phyloP scores from a whole-genome alignment of 2,797 vertebrate genomes.

The Crocidura indochinensis region DNA sequence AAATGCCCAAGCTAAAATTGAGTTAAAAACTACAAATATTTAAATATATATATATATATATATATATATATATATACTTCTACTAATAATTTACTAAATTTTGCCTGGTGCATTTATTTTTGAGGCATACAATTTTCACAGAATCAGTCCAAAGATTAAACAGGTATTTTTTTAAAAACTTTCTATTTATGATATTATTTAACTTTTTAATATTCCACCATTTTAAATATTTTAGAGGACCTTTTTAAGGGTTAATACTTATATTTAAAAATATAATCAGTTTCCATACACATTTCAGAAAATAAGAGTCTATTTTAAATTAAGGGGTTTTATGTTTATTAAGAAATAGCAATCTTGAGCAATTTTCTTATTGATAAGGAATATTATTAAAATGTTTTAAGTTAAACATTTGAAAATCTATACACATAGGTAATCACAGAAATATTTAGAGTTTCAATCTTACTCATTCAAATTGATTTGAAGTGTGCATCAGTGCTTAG shows the following conservation, averaged over 20 bases:
- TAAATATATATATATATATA: too few relatives aligned
- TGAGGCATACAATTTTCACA: slow-evolving; percentile 2
- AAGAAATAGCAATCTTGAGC: slow-evolving; percentile 8
- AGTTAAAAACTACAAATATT: not conserved
- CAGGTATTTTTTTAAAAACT: slow-evolving; percentile 54
- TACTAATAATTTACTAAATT: not conserved
- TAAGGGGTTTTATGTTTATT: not conserved
- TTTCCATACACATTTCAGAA: slow-evolving; percentile 41
- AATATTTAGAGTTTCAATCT: slow-evolving; percentile 73
- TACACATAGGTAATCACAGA: slow-evolving; percentile 54
- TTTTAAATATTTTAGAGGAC: slow-evolving; percentile 58
- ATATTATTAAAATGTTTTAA: slow-evolving; percentile 46
- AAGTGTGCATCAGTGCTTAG: slow-evolving; percentile 49
- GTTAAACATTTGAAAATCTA: slow-evolving; percentile 52
- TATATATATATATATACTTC: too few relatives aligned
- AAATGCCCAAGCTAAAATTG: not conserved
- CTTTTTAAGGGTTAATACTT: slow-evolving; percentile 37
- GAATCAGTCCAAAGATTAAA: slow-evolving; percentile 50
- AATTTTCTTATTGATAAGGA: slow-evolving; percentile 21
- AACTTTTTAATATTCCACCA: slow-evolving; percentile 5
- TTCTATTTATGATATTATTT: not conserved
- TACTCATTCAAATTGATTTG: slow-evolving; percentile 71
- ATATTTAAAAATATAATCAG: slow-evolving; percentile 48
- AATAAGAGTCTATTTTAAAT: slow-evolving; percentile 46
- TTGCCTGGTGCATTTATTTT: not conserved